These are phyloP conservation scores for Aramus guarauna DNA, from an alignment of 2,113 vertebrate genomes.

Conservation along the genomic window DNA sequence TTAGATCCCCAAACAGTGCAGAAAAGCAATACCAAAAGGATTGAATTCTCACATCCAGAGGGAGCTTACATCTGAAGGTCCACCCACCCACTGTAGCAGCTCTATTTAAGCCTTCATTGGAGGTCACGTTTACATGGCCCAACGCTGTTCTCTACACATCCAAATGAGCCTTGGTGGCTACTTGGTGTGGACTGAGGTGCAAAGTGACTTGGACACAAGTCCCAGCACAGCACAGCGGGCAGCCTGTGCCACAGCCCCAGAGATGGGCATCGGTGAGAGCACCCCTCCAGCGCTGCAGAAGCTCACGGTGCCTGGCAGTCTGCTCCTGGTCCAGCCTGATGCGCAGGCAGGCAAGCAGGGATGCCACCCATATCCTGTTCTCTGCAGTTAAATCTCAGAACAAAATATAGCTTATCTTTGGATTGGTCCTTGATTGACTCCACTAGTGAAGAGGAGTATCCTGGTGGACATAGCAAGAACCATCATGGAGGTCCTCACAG, in stretches of 20 bases:
- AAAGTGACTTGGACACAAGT: neutral
- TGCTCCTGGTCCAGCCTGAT: neutral
- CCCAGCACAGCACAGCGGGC: fast-evolving
- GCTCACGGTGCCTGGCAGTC: fast-evolving
- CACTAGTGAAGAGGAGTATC: neutral
- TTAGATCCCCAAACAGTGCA: neutral
- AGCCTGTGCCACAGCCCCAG: neutral
- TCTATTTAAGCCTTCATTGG: neutral
- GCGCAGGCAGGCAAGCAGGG: neutral
- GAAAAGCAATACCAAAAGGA: neutral
- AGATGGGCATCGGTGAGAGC: fast-evolving
- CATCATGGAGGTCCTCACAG: neutral
- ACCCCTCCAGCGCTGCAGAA: neutral
- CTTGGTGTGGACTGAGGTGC: neutral
- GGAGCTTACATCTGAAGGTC: neutral
- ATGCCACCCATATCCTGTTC: neutral
- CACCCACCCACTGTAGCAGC: neutral
- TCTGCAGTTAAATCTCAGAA: neutral
- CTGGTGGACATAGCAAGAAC: neutral
- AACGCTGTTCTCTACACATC: neutral
- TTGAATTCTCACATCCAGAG: neutral
- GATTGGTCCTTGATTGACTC: neutral
- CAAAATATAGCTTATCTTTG: neutral
- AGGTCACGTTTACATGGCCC: fast-evolving
- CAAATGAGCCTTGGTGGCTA: neutral